Evolutionary conservation across 2,113 vertebrate species (phyloP).

Genomic region (Rhinoptilus africanus): DNA sequence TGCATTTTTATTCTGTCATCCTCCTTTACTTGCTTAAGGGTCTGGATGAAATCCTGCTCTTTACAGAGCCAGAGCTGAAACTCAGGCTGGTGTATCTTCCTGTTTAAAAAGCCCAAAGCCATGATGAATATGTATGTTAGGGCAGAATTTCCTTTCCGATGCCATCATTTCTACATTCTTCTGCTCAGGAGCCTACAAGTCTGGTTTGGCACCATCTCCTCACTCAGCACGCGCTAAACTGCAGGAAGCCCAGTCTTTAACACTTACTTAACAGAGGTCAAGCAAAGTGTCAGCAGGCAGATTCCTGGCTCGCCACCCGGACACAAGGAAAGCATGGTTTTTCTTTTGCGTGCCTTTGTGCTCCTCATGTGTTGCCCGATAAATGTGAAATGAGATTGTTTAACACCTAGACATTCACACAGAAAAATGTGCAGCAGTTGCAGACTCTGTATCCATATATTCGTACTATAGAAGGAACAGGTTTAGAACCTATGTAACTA

Average conservation of each 20-base stretch:
- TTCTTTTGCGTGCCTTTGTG: neutral
- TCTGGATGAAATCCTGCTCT: neutral
- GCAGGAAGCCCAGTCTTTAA: conserved; percentile 20
- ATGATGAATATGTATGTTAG: neutral
- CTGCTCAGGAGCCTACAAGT: neutral
- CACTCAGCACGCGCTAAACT: neutral
- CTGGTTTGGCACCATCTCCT: neutral
- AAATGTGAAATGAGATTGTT: neutral
- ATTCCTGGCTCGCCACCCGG: neutral
- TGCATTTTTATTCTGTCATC: neutral
- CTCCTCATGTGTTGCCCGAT: neutral
- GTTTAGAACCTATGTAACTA: neutral
- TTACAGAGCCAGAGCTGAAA: neutral
- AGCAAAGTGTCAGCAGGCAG: neutral
- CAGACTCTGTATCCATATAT: neutral
- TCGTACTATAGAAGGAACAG: neutral
- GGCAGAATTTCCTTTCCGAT: neutral
- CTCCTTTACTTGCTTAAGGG: neutral
- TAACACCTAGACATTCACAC: neutral
- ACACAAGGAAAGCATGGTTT: neutral
- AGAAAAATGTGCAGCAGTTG: neutral
- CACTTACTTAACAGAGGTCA: neutral
- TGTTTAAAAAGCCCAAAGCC: neutral
- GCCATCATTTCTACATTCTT: neutral
- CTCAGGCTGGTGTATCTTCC: neutral